Percentiles rank a stretch among this genome's conserved stretches.
Evolutionary conservation across 2,888 invertebrate species (phyloP).

Genomic region (Chrysodeixis includens): DNA sequence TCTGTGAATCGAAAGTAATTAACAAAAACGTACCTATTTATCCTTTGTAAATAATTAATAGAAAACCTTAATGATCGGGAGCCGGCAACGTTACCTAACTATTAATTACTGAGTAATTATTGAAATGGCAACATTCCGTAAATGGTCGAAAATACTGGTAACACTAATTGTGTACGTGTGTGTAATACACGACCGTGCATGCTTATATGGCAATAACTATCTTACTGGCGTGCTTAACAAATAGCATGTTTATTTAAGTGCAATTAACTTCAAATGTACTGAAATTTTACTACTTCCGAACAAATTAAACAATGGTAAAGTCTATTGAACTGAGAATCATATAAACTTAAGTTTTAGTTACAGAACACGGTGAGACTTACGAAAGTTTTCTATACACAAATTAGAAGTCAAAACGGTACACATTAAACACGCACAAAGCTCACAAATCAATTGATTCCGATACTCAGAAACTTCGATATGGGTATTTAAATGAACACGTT

Average conservation of each 20-base stretch:
- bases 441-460: not conserved
- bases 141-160: conserved; percentile 24
- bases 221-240: not conserved
- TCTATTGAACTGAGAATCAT: too few species aligned
- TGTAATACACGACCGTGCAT: conserved; percentile 7
- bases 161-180: conserved; percentile 9
- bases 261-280: not conserved
- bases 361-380: too few species aligned
- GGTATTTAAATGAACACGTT: not conserved
- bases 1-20: conserved; percentile 13
- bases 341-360: too few species aligned
- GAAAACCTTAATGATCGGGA: conserved; percentile 17
- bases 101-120: conserved; percentile 22
- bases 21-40: conserved; percentile 19
- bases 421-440: not conserved
- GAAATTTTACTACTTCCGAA: not conserved
- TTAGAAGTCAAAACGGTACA: too few species aligned
- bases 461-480: not conserved
- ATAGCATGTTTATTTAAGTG: not conserved
- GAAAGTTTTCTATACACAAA: too few species aligned
- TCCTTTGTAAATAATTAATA: conserved; percentile 22
- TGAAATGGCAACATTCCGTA: conserved; percentile 24
- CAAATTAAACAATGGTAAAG: too few species aligned
- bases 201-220: conserved; percentile 8
- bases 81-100: conserved; percentile 18